Evolutionary conservation across 64 coral and sea anemone genomes (phyloP), one percentile per base, ranked within the genome.

Genomic region (Hydrozoanthus tunicans): DNA sequence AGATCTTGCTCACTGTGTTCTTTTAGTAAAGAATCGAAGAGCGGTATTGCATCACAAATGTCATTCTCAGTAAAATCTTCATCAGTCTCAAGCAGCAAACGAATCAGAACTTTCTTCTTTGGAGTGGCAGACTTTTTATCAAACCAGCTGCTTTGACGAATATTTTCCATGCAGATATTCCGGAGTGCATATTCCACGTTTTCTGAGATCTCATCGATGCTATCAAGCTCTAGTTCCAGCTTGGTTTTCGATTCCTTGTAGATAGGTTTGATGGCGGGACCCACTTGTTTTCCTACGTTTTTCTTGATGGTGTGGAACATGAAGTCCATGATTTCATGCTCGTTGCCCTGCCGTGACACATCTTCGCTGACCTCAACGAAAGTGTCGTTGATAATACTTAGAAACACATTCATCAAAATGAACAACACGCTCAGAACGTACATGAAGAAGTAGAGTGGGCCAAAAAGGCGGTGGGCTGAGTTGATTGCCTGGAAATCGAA

Each of bases 191-290:
- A 95, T 13, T 95, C 78, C 26, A 98, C 91, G 43, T 95, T 98
- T 6, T 98, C 96, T 1, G 96, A 95, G 25, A 98, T 95, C 53
- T 98, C 96, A n/a, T 98, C 96, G 69, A 98, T 95, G 20, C 78
- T 93, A 14, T 98, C 94, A 17, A 93, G n/a, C 57, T 95, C 79
- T 11, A 92, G 81, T 14, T 93, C 96, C 11, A 98, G 84, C 61
- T 95, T 81, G 7, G 82, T 92, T 80, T 98, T 98, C 11, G 91
- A 77, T 74, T 98, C 96, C 27, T 95, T 91, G 63, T 98, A 98
- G 0, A 79, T 88, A 8, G 96, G 96, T 25, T 93, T 93, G 9
- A 98, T 95, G 6, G 93, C 95, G 53, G 95, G 95, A n/a, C 95
- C 95, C n/a, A 94, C 92, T 79, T 97, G 92, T 74, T 94, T 97